Conservation (phyloP, 2,113 vertebrate species). For the Apodemus speciosus region DNA sequence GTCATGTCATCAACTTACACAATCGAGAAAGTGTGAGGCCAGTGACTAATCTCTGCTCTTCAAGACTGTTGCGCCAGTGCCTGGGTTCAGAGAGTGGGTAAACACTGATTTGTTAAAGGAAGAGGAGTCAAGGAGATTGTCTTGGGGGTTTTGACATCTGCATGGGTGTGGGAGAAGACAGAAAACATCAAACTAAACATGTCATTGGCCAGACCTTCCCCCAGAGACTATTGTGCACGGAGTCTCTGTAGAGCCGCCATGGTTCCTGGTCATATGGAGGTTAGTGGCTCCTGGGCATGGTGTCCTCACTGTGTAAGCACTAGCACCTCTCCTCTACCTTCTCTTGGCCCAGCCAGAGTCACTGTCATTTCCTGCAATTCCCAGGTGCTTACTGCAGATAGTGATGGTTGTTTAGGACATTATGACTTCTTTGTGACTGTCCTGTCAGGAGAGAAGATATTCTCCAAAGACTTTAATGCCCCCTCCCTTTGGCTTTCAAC, state of each 20-base stretch:
- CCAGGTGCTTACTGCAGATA: neutral
- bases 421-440: neutral
- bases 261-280: neutral
- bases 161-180: neutral
- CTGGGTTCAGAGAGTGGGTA: neutral
- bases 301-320: neutral
- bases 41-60: neutral
- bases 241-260: neutral
- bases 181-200: neutral
- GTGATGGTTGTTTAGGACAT: slow-evolving; percentile 12
- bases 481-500: neutral
- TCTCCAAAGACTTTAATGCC: neutral
- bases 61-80: neutral
- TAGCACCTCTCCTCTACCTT: neutral
- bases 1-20: neutral
- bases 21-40: neutral
- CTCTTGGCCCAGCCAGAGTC: neutral
- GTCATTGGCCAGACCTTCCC: neutral
- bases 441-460: neutral
- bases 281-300: neutral
- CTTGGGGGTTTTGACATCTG: neutral
- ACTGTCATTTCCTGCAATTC: slow-evolving; percentile 17
- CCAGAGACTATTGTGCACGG: neutral
- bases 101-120: neutral
- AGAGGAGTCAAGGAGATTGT: neutral